phyloP scores from a whole-genome alignment of 2,888 invertebrate genomes.

The Ophonus ardosiacus region DNA sequence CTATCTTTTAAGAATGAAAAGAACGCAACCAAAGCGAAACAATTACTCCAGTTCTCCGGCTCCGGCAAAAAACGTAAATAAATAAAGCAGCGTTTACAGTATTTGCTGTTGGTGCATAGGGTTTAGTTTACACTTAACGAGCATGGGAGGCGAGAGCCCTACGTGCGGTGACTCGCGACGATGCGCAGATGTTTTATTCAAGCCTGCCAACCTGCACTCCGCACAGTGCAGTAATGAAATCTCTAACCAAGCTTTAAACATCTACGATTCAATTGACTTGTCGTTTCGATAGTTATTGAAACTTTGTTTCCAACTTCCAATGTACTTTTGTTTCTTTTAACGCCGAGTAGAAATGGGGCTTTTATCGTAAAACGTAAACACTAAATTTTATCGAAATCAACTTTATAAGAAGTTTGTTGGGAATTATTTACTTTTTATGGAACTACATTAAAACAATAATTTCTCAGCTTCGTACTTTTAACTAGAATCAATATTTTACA shows the following conservation, averaged over 20 bases:
- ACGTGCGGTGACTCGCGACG: slow-evolving; percentile 38
- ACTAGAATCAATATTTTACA: neutral
- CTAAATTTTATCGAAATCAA: slow-evolving; percentile 4
- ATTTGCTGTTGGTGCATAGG: neutral
- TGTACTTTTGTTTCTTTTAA: slow-evolving; percentile 23
- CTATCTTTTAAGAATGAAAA: neutral
- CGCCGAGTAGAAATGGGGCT: neutral
- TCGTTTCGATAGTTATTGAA: slow-evolving; percentile 39
- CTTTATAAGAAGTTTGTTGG: neutral
- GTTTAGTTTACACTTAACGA: slow-evolving; percentile 28
- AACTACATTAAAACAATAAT: neutral
- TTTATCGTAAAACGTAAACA: slow-evolving; percentile 14
- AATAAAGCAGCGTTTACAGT: slow-evolving; percentile 40
- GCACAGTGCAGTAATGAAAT: slow-evolving; percentile 32
- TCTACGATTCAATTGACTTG: slow-evolving; percentile 42
- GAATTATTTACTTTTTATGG: neutral
- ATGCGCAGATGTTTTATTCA: slow-evolving; percentile 45
- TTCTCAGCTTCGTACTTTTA: neutral
- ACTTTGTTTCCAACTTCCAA: slow-evolving; percentile 29
- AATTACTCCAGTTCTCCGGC: slow-evolving; percentile 18
- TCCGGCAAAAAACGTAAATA: slow-evolving; percentile 44
- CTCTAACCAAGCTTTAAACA: slow-evolving; percentile 48
- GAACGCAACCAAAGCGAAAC: neutral
- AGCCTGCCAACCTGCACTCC: neutral
- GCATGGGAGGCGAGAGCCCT: neutral